Evolutionary conservation across 2,797 vertebrate genomes (phyloP).

Genomic region (Tauraco hartlaubi): DNA sequence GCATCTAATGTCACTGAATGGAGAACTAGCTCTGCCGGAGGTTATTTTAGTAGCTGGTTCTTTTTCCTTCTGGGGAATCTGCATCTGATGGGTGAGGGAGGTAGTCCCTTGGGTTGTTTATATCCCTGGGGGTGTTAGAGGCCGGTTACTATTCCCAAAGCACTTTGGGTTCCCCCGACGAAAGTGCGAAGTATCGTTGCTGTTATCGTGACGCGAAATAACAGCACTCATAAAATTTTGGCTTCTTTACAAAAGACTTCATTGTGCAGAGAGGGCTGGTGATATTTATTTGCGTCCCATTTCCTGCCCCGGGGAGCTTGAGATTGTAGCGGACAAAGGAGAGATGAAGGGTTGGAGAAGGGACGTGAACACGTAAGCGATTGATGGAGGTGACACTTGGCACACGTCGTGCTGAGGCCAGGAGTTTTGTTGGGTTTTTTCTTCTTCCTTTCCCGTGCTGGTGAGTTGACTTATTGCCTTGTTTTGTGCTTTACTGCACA

Average conservation of each 20-base stretch:
- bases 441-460: background rate
- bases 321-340: background rate
- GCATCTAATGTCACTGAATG: background rate
- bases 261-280: background rate
- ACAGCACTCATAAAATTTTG: background rate
- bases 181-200: background rate
- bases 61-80: constrained; percentile 30
- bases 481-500: background rate
- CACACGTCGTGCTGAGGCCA: background rate
- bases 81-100: background rate
- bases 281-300: constrained; percentile 24
- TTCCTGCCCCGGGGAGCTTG: constrained; percentile 47
- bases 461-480: background rate
- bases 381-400: constrained; percentile 39
- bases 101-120: background rate
- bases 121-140: background rate
- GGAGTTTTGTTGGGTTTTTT: background rate
- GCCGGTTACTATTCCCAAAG: background rate
- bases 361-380: background rate
- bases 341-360: constrained; percentile 18
- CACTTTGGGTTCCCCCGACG: background rate
- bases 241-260: constrained; percentile 38
- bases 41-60: constrained; percentile 50
- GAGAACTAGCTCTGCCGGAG: background rate
- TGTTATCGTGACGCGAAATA: background rate